A percentile compares a stretch with the other conserved stretches of the same genome.
Evolutionary conservation across 2,797 vertebrate genomes (phyloP).

Genomic region (Aratinga solstitialis): DNA sequence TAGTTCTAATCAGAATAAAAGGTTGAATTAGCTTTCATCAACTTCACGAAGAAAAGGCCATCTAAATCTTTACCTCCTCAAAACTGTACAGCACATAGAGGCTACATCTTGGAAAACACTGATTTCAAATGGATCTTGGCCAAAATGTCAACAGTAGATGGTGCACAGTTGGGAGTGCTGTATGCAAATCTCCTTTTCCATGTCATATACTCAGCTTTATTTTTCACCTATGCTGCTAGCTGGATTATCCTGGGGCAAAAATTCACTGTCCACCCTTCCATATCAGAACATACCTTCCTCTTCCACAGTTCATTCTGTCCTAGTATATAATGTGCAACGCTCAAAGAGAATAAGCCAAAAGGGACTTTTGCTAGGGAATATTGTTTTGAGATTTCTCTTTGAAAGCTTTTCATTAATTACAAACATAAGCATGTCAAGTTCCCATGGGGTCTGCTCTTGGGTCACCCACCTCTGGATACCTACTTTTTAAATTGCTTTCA

Average conservation of each 20-base stretch:
- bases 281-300: background rate
- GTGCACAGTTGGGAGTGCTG: background rate
- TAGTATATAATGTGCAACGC: background rate
- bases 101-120: background rate
- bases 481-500: background rate
- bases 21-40: background rate
- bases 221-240: background rate
- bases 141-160: background rate
- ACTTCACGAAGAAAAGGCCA: background rate
- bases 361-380: background rate
- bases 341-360: background rate
- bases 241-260: background rate
- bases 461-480: background rate
- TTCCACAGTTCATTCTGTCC: background rate
- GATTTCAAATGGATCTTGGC: background rate
- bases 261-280: background rate
- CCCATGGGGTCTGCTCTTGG: background rate
- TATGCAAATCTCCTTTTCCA: background rate
- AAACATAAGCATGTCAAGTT: background rate
- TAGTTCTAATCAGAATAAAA: background rate
- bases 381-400: background rate
- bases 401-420: background rate
- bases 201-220: background rate
- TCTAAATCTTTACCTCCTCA: background rate
- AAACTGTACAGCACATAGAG: background rate